phyloP scores from a whole-genome alignment of 2,113 vertebrate genomes.

The Chloebia gouldiae region DNA sequence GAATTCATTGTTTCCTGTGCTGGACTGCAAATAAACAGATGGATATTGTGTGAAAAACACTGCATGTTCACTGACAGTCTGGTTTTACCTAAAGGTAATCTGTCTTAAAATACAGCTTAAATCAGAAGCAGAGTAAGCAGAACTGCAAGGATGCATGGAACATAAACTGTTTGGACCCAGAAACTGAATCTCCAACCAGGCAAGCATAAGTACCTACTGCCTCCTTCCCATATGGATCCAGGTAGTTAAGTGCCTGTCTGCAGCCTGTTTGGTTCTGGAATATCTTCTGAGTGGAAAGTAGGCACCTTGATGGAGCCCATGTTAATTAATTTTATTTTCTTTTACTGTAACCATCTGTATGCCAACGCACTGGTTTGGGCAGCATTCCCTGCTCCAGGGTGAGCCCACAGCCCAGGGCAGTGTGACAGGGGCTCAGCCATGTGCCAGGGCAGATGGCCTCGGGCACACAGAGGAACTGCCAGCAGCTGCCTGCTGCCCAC shows the following conservation, averaged over 20 bases:
- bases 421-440: not conserved
- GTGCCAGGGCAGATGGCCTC: not conserved
- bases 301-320: not conserved
- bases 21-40: not conserved
- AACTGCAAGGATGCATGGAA: not conserved
- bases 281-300: not conserved
- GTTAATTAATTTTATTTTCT: not conserved
- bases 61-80: not conserved
- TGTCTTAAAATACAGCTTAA: not conserved
- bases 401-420: not conserved
- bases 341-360: not conserved
- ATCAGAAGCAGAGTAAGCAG: not conserved
- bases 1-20: not conserved
- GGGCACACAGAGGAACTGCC: not conserved
- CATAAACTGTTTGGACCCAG: not conserved
- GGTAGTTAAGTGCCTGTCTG: not conserved
- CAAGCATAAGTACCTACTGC: not conserved
- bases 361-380: not conserved
- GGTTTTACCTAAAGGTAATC: not conserved
- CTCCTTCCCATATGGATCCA: not conserved
- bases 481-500: not conserved
- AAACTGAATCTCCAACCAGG: not conserved
- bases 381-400: rapidly evolving
- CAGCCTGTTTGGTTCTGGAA: not conserved
- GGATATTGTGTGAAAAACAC: not conserved